Percentiles rank a stretch among this genome's conserved stretches.
Conservation (phyloP, 2,797 vertebrate species). For the Hipposideros larvatus region DNA sequence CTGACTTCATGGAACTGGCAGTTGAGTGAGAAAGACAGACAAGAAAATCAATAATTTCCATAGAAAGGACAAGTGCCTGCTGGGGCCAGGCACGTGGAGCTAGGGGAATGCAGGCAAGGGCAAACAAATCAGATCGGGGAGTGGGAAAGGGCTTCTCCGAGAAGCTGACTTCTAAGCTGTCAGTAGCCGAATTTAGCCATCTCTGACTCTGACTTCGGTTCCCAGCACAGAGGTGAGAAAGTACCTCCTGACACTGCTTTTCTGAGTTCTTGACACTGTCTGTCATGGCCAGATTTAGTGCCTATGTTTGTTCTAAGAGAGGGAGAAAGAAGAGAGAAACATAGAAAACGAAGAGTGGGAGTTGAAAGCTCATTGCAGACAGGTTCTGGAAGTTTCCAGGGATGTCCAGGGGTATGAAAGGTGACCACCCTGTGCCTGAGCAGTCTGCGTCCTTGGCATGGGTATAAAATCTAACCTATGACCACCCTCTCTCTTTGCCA, state of each 20-base stretch:
- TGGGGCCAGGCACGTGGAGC: not conserved
- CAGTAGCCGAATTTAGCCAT: not conserved
- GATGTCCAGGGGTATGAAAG: not conserved
- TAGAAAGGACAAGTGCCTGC: not conserved
- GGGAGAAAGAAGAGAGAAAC: not conserved
- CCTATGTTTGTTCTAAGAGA: not conserved
- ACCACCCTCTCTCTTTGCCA: not conserved
- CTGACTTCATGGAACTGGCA: not conserved
- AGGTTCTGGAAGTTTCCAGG: not conserved
- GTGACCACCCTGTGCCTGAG: not conserved
- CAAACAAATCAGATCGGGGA: rapidly evolving
- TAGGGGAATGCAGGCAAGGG: not conserved
- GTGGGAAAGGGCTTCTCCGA: not conserved
- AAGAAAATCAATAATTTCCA: not conserved
- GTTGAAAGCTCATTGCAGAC: not conserved
- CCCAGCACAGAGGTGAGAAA: conserved; percentile 7
- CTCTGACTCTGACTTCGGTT: not conserved
- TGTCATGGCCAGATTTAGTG: not conserved
- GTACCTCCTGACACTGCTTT: not conserved
- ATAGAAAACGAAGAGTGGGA: not conserved
- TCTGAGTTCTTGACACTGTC: not conserved
- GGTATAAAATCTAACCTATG: not conserved
- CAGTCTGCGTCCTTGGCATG: rapidly evolving
- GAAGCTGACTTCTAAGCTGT: not conserved
- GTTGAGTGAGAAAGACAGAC: not conserved